Evolutionary conservation across 30 jellyfish, hydroid and myxozoan genomes (phyloP).

Genomic region (Cassiopea xamachana): DNA sequence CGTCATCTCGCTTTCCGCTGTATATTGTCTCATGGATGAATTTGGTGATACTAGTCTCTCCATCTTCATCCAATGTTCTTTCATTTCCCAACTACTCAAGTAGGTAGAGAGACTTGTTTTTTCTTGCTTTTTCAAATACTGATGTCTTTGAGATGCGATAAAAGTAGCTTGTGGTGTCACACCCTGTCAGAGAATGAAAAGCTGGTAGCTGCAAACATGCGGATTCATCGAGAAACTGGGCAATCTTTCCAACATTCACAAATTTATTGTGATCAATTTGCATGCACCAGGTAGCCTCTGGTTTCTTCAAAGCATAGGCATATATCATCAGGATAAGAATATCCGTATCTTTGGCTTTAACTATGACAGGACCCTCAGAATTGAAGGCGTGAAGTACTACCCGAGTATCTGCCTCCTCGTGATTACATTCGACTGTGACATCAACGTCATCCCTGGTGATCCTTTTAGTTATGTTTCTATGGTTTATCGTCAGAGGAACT

Average conservation of each 20-base stretch:
- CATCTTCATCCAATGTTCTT: conserved; percentile 40
- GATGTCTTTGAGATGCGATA: conserved; percentile 50
- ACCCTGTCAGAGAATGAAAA: conserved; percentile 60
- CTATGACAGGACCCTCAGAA: conserved; percentile 50
- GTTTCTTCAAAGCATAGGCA: conserved; percentile 57
- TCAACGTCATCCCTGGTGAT: conserved; percentile 57
- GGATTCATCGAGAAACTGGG: conserved; percentile 46
- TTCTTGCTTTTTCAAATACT: conserved; percentile 52
- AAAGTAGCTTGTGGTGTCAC: conserved; percentile 61
- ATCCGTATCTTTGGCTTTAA: conserved; percentile 64
- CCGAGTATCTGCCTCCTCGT: conserved; percentile 72
- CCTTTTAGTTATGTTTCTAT: conserved; percentile 46
- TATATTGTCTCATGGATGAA: conserved; percentile 46
- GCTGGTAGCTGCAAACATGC: conserved; percentile 62
- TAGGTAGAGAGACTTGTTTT: conserved; percentile 37
- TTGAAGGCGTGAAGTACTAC: conserved; percentile 59
- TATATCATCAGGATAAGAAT: conserved; percentile 57
- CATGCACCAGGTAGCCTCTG: conserved; percentile 60
- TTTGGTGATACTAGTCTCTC: conserved; percentile 31
- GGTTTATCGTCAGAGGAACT: conserved; percentile 61
- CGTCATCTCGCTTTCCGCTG: conserved; percentile 44
- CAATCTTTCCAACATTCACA: conserved; percentile 45
- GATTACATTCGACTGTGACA: conserved; percentile 57
- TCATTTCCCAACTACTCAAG: conserved; percentile 53
- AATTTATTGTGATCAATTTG: conserved; percentile 56